phyloP scores from a whole-genome alignment of 2,888 invertebrate genomes.

The Rhingia campestris region DNA sequence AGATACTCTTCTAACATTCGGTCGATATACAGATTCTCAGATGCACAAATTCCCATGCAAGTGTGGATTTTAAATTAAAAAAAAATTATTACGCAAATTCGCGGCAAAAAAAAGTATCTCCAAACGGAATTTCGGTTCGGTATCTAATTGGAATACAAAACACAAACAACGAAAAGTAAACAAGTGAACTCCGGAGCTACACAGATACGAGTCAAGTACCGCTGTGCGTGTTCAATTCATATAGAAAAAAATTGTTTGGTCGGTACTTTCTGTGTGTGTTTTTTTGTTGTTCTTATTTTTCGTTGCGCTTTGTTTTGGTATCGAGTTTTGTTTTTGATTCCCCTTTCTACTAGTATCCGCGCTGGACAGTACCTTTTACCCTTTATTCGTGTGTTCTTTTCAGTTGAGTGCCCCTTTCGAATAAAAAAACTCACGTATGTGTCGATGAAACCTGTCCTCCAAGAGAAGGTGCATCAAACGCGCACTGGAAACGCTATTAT shows the following conservation, averaged over 20 bases:
- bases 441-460: slow-evolving; percentile 56
- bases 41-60: slow-evolving; percentile 22
- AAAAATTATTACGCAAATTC: slow-evolving; percentile 1
- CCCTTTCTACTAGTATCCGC: slow-evolving; percentile 31
- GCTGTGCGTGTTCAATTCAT: slow-evolving; percentile 62
- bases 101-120: slow-evolving; percentile 25
- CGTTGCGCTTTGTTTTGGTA: slow-evolving; percentile 66
- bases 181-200: slow-evolving; percentile 65
- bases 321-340: slow-evolving; percentile 54
- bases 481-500: slow-evolving; percentile 54
- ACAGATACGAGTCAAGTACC: slow-evolving; percentile 29
- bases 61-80: slow-evolving; percentile 30
- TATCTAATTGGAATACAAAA: slow-evolving; percentile 59
- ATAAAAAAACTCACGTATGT: slow-evolving; percentile 42
- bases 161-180: slow-evolving; percentile 66
- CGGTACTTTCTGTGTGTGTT: slow-evolving; percentile 26
- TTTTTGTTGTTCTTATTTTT: slow-evolving; percentile 3
- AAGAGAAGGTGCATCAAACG: slow-evolving; percentile 38
- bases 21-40: slow-evolving; percentile 20
- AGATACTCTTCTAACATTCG: slow-evolving; percentile 30
- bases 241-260: slow-evolving; percentile 48
- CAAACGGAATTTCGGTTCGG: slow-evolving; percentile 49
- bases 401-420: slow-evolving; percentile 68
- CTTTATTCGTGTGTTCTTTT: slow-evolving; percentile 29
- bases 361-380: slow-evolving; percentile 44